phyloP scores from a whole-genome alignment of 2,113 vertebrate genomes.

The Probosciger aterrimus region DNA sequence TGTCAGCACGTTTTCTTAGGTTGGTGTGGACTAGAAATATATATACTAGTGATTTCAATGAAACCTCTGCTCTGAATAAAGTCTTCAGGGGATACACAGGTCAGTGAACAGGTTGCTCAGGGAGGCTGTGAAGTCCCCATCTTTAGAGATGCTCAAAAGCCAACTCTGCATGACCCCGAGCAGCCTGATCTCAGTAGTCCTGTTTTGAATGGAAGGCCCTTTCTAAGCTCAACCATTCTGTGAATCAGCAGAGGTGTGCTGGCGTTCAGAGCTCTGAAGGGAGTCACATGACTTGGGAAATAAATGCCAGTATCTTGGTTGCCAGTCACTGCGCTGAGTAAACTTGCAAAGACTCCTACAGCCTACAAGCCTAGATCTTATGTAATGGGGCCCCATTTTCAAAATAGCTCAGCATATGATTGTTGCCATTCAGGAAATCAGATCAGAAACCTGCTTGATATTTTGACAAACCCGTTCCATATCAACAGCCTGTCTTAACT shows the following conservation, averaged over 20 bases:
- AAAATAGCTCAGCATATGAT: accelerated
- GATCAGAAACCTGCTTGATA: neutral
- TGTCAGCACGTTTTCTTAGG: neutral
- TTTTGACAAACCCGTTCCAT: neutral
- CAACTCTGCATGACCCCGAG: accelerated
- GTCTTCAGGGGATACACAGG: neutral
- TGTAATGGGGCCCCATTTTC: neutral
- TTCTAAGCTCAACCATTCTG: neutral
- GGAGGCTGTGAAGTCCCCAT: accelerated
- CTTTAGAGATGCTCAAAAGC: neutral
- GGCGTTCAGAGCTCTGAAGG: neutral
- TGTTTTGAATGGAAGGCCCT: neutral
- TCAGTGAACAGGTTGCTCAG: neutral
- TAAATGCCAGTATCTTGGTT: neutral
- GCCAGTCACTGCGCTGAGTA: neutral
- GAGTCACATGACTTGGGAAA: neutral
- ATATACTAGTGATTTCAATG: neutral
- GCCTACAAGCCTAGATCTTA: accelerated
- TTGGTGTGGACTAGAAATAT: neutral
- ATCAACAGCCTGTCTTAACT: neutral
- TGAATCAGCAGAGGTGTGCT: neutral
- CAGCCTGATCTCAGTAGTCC: neutral
- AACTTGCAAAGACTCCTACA: neutral
- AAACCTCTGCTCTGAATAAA: neutral
- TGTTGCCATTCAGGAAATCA: neutral